Conservation (phyloP, 2,888 invertebrate species). For the Andricus quercusramuli region DNA sequence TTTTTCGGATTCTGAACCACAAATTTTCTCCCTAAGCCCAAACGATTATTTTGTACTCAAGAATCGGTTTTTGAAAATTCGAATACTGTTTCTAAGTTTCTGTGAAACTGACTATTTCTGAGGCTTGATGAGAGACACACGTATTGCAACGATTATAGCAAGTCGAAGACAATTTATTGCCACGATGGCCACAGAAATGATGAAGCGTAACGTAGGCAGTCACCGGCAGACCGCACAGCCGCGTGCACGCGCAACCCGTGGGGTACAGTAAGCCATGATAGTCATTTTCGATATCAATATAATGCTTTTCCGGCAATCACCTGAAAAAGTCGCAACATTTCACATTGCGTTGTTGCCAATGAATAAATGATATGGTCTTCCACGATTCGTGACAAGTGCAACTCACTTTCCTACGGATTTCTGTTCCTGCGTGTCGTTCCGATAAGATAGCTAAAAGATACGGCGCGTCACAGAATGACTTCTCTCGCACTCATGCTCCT, state of each 20-base stretch:
- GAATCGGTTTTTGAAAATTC: not conserved
- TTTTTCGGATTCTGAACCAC: too few relatives aligned
- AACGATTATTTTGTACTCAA: not conserved
- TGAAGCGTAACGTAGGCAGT: not conserved
- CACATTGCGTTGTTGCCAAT: not conserved
- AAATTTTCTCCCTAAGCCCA: too few relatives aligned
- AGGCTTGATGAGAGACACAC: not conserved
- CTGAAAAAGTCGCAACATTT: not conserved
- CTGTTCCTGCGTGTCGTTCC: not conserved
- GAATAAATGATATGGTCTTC: not conserved
- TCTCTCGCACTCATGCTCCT: not conserved
- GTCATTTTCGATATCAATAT: not conserved
- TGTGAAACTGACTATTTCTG: not conserved
- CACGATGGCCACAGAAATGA: not conserved
- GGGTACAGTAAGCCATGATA: not conserved
- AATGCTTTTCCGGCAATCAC: not conserved
- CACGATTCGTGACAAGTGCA: constrained; percentile 15
- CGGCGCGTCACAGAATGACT: not conserved
- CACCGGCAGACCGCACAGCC: not conserved
- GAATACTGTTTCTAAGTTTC: not conserved
- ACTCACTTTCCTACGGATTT: not conserved
- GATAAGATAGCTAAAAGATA: constrained; percentile 17
- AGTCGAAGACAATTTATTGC: not conserved
- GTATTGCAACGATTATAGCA: not conserved
- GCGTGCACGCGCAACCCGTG: not conserved